Percentiles rank a stretch among this genome's conserved stretches.
Conservation (phyloP, 2,888 invertebrate genomes). For the Azorinus chamasolen region DNA sequence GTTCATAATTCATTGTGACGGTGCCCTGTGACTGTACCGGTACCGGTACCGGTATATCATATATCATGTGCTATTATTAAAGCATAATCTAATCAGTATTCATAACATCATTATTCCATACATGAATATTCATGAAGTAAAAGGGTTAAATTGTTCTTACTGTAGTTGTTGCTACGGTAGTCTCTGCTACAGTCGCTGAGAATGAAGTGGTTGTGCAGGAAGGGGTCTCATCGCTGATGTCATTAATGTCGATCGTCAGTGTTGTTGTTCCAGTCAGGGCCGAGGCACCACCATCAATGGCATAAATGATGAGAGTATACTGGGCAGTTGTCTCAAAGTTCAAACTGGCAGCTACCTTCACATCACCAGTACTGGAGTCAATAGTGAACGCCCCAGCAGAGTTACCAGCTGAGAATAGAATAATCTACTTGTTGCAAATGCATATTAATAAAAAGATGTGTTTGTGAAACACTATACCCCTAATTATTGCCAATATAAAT, state of each 20-base stretch:
- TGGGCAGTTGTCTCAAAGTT: conserved; percentile 68
- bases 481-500: too few species aligned
- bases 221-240: conserved; percentile 81
- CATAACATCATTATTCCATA: too few species aligned
- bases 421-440: not conserved
- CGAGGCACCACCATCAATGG: conserved; percentile 65
- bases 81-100: too few species aligned
- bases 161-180: conserved; percentile 23
- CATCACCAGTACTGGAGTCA: conserved; percentile 58
- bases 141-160: too few species aligned
- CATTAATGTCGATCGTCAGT: conserved; percentile 72
- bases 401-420: conserved; percentile 65
- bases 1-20: too few species aligned
- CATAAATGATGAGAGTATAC: conserved; percentile 66
- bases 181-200: conserved; percentile 64
- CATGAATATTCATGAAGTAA: too few species aligned
- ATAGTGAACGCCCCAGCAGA: conserved; percentile 62
- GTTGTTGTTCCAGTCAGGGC: conserved; percentile 50
- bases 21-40: too few species aligned
- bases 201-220: conserved; percentile 65
- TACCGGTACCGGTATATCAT: too few species aligned
- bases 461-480: too few species aligned
- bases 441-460: too few species aligned
- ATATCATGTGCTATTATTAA: too few species aligned
- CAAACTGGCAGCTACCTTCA: conserved; percentile 60